Conservation (phyloP, 2,797 vertebrate species). For the Borostomias antarcticus region DNA sequence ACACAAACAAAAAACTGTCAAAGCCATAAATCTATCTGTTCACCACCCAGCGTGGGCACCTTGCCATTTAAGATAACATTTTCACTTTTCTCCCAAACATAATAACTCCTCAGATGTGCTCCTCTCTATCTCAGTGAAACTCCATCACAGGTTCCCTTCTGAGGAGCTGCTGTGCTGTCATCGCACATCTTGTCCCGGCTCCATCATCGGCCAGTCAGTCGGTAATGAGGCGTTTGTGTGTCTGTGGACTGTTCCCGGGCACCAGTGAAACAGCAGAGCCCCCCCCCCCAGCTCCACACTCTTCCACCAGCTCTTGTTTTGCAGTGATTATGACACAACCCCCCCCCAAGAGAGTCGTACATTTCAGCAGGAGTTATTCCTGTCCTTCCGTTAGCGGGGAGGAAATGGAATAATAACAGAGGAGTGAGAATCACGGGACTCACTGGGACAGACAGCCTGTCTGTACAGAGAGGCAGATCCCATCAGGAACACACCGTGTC, state of each 20-base stretch:
- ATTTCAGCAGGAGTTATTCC: constrained; percentile 74
- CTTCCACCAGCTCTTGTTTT: constrained; percentile 64
- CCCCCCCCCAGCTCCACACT: constrained; percentile 50
- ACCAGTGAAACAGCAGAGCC: constrained; percentile 61
- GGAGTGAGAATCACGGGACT: constrained; percentile 58
- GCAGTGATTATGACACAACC: constrained; percentile 68
- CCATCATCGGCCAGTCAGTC: constrained; percentile 21
- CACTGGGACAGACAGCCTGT: constrained; percentile 18
- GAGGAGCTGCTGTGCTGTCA: too few relatives aligned
- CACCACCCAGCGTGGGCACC: too few relatives aligned
- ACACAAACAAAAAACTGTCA: too few relatives aligned
- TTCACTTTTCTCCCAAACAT: constrained; percentile 34
- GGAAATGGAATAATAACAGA: constrained; percentile 80
- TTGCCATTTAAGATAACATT: too few relatives aligned
- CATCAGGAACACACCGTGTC: constrained; percentile 20
- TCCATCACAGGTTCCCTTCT: too few relatives aligned
- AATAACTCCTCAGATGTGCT: constrained; percentile 36
- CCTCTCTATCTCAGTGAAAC: not conserved
- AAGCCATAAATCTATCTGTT: too few relatives aligned
- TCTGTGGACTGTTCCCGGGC: constrained; percentile 43
- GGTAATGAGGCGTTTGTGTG: constrained; percentile 58
- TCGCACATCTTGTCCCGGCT: constrained; percentile 32
- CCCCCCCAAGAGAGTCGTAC: constrained; percentile 70
- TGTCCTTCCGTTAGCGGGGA: constrained; percentile 70
- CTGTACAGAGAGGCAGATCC: not conserved